Percentiles rank a stretch among this genome's conserved stretches.
phyloP scores from a whole-genome alignment of 23 tunicate genomes.

The Pegea sp. region DNA sequence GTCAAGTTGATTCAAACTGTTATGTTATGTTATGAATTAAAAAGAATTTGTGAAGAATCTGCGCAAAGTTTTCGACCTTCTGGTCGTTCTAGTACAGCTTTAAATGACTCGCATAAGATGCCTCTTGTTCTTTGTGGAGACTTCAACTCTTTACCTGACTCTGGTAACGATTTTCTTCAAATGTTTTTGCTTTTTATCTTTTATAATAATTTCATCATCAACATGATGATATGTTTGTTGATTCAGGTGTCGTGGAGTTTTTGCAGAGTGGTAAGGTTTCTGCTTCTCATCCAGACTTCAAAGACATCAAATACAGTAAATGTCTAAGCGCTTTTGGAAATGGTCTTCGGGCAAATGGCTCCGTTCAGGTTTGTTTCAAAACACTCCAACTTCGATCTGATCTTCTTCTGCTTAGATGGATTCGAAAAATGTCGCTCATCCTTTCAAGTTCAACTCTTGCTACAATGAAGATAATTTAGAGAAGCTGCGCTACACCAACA shows the following conservation, averaged over 20 bases:
- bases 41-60: slow-evolving; percentile 63
- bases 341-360: slow-evolving; percentile 32
- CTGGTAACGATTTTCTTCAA: too few species aligned
- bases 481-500: slow-evolving; percentile 46
- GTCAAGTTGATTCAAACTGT: slow-evolving; percentile 95
- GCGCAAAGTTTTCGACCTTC: slow-evolving; percentile 37
- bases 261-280: slow-evolving; percentile 71
- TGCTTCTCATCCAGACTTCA: slow-evolving; percentile 75
- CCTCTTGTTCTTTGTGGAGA: slow-evolving; percentile 95
- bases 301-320: slow-evolving; percentile 86
- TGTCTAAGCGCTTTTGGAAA: slow-evolving; percentile 50
- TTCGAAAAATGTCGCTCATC: slow-evolving; percentile 59
- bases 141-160: slow-evolving; percentile 85
- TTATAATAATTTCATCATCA: too few species aligned
- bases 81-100: slow-evolving; percentile 13
- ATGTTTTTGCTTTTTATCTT: too few species aligned
- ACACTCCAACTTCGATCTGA: too few species aligned
- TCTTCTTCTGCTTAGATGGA: too few species aligned
- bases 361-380: slow-evolving; percentile 17
- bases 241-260: slow-evolving; percentile 83
- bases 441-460: slow-evolving; percentile 76
- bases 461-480: slow-evolving; percentile 44
- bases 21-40: slow-evolving; percentile 78
- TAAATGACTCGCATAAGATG: slow-evolving; percentile 43
- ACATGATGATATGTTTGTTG: not conserved